Percentiles rank a stretch among this genome's conserved stretches.
These are phyloP conservation scores for Noctua pronuba DNA, from an alignment of 2,888 invertebrate genomes.

Conservation along the genomic window DNA sequence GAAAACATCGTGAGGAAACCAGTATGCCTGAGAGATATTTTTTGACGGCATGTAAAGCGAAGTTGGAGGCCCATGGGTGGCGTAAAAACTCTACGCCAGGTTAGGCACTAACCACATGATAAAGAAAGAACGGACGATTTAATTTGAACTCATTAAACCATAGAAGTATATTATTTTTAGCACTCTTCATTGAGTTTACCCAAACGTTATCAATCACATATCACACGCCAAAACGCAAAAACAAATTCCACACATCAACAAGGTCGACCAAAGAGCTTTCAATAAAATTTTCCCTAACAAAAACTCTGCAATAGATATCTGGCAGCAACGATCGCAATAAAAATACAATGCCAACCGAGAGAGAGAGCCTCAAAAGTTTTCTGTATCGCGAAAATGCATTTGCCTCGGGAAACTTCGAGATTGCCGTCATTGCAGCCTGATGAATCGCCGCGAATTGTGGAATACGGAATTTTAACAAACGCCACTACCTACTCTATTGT, in stretches of 20 bases:
- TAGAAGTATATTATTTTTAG: background rate
- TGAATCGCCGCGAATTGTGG: conserved; percentile 77
- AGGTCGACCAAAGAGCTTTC: conserved; percentile 42
- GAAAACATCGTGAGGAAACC: no score
- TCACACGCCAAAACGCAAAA: conserved; percentile 30
- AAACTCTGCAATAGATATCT: conserved; percentile 68
- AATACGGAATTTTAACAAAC: conserved; percentile 72
- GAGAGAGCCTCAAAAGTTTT: conserved; percentile 76
- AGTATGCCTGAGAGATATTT: no score
- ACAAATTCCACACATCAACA: conserved; percentile 45
- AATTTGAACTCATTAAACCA: background rate
- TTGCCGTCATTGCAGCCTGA: conserved; percentile 79
- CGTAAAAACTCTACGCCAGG: no score
- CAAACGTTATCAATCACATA: conserved; percentile 8
- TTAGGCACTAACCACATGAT: no score
- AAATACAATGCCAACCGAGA: conserved; percentile 73
- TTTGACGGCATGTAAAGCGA: no score
- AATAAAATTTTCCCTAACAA: conserved; percentile 58
- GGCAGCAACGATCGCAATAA: conserved; percentile 71
- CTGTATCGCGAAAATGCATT: conserved; percentile 84
- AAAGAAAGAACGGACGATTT: no score
- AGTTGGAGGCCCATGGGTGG: no score
- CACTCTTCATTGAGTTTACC: background rate
- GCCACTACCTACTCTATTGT: conserved; percentile 69
- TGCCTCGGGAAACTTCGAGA: conserved; percentile 79